These are phyloP conservation scores for Protosalanx chinensis DNA, from an alignment of 2,797 vertebrate genomes.

Conservation along the genomic window DNA sequence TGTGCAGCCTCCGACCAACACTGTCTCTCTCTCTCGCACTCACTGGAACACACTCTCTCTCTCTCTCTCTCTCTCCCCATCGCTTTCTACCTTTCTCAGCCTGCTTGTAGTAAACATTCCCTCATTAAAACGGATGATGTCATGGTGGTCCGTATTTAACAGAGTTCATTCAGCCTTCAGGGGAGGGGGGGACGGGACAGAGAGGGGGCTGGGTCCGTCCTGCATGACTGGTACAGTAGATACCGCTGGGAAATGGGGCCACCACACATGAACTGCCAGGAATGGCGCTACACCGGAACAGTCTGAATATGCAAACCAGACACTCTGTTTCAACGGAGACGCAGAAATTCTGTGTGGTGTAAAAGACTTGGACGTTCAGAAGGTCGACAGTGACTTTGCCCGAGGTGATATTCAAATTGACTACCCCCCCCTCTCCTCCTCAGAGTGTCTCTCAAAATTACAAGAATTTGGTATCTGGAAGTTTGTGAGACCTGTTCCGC, in stretches of 20 bases:
- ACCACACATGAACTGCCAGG: not conserved
- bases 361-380: no score
- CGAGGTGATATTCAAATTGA: no score
- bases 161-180: not conserved
- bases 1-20: not conserved
- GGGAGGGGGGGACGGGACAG: not conserved
- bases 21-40: not conserved
- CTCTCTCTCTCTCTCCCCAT: no score
- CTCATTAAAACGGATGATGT: conserved; percentile 4
- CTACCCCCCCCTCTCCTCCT: no score
- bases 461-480: no score
- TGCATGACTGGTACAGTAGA: not conserved
- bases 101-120: not conserved
- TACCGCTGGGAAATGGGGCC: not conserved
- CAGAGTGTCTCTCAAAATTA: no score
- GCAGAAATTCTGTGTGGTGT: no score
- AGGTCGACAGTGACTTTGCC: no score
- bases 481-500: no score
- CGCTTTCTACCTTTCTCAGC: not conserved
- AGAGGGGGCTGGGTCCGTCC: not conserved
- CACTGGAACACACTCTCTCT: no score
- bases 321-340: no score
- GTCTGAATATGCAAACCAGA: no score
- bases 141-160: not conserved
- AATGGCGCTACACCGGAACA: not conserved